A percentile compares a stretch with the other conserved stretches of the same genome.
These are phyloP conservation scores for Galbula dea DNA, from an alignment of 2,113 vertebrate species.

Conservation along the genomic window DNA sequence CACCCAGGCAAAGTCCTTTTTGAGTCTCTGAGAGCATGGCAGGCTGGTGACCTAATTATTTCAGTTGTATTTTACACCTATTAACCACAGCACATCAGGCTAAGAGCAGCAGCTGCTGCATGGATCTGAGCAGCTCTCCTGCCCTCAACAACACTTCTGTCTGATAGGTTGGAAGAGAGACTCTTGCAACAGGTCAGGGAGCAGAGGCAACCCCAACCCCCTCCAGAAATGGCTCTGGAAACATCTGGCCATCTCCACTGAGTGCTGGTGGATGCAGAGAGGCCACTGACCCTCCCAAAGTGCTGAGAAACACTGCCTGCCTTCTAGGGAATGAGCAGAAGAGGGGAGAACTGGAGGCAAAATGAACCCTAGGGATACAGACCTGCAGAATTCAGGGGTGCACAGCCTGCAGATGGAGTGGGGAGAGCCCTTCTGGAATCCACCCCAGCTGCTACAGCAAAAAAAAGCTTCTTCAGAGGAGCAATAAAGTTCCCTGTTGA, in stretches of 20 bases:
- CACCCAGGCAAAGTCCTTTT: background rate
- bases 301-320: constrained; percentile 87
- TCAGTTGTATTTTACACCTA: constrained; percentile 59
- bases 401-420: constrained; percentile 1
- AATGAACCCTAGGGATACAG: constrained; percentile 82
- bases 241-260: constrained; percentile 91
- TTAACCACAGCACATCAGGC: constrained; percentile 47
- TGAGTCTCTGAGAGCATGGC: background rate
- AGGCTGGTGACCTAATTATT: constrained; percentile 19
- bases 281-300: constrained; percentile 87
- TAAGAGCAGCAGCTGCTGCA: constrained; percentile 35
- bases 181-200: constrained; percentile 87
- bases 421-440: background rate
- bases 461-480: constrained; percentile 41
- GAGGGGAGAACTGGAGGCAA: constrained; percentile 74
- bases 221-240: constrained; percentile 88
- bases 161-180: constrained; percentile 91
- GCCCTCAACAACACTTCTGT: constrained; percentile 94
- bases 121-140: constrained; percentile 39
- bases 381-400: constrained; percentile 55
- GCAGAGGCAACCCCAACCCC: constrained; percentile 91
- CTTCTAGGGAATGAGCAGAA: constrained; percentile 77
- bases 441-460: background rate
- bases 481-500: constrained; percentile 1
- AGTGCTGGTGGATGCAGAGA: constrained; percentile 93